Evolutionary conservation across 2,888 invertebrate genomes (phyloP), one percentile per base, ranked within the genome.

Genomic region (Tribolium freemani): DNA sequence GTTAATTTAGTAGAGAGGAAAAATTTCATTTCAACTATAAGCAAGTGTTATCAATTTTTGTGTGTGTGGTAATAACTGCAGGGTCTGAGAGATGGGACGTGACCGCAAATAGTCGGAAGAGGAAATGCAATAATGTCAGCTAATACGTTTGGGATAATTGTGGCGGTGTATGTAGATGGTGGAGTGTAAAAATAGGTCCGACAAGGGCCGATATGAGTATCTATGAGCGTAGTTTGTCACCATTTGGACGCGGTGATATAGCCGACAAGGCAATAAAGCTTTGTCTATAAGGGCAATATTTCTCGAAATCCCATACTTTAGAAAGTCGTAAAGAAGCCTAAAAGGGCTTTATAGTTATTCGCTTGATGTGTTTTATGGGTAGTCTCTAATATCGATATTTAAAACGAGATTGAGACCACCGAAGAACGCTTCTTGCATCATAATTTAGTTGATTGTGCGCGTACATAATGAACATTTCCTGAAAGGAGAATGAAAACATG

Each of bases 261-360:
- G 79, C 78, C 78, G 78, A 80, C 78, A 80, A 77, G 75, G 83
- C 84, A 83, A 85, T 86, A 85, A 85, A 85, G 84, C 85, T 84
- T 85, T 85, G 86, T 86, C 86, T 85, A 84, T 83, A 84, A 81
- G 81, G 82, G 84, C 78, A 83, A 84, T 85, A 85, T 84, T 82
- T 85, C 84, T 83, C 77, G 80, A 84, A 85, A 86, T 85, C 85
- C 84, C 83, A 84, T 86, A 85, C 85, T 86, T 86, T 84, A 84
- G 84, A 83, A 83, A 84, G 80, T 82, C 84, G 83, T 86, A 86
- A 86, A 85, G 83, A 80, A 84, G 81, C 81, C 83, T 81, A 83
- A 84, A 83, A 80, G 83, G 80, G 83, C 83, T 83, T 82, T 82
- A 81, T 82, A 82, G 81, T 83, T 83, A 83, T 83, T 81, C 83